Base-by-base conservation (phyloP, 92 coral and sea anemone species). In the Parazoanthus swiftii region DNA sequence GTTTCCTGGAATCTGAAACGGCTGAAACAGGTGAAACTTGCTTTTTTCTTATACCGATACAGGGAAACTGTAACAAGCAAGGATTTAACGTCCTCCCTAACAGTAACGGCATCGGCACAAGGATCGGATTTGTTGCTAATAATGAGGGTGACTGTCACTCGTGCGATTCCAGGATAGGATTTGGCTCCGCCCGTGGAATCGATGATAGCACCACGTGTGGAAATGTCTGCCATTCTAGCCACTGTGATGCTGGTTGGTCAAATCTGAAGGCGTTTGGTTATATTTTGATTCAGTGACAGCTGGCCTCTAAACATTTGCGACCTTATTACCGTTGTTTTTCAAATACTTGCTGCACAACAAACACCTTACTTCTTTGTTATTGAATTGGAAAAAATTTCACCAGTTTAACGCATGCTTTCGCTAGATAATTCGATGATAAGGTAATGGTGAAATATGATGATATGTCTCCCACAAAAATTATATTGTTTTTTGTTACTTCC, bases 41-140 rank as follows among this genome's bases (percentile, higher is more conserved):
- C 6, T 51, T 51, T 51, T 74, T 39, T 74, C 21, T 36, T 39
- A 25, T 74, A 74, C 23, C 43, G 18, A 36, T 39, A 6, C 46
- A 89, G 79, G 3, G 6, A 23, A 54, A 89, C 21, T 89, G 88
- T 59, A 74, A 51, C 67, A 16, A 33, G 79, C 76, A 82, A 74
- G 91, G 91, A 18, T 89, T 89, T 78, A 82, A 77, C 50, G 78
- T 74, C 43, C 25, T 48, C 46, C 0, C 14, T 44, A 44, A 44
- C 50, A 46, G 50, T 46, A 4, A 33, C 10, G 85, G 25, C 59
- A 50, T 4, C 2, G 29, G 9, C 11, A 16, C 26, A 56, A 44
- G 85, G 23, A 54, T 87, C 21, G 85, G 89, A 25, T 4, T 76
- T 2, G 25, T 77, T 25, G 67, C 56, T 35, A 78, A 87, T 51